Evolutionary conservation across 2,113 vertebrate species (phyloP), one percentile per base, ranked within the genome.

Genomic region (Glaucomys volans): DNA sequence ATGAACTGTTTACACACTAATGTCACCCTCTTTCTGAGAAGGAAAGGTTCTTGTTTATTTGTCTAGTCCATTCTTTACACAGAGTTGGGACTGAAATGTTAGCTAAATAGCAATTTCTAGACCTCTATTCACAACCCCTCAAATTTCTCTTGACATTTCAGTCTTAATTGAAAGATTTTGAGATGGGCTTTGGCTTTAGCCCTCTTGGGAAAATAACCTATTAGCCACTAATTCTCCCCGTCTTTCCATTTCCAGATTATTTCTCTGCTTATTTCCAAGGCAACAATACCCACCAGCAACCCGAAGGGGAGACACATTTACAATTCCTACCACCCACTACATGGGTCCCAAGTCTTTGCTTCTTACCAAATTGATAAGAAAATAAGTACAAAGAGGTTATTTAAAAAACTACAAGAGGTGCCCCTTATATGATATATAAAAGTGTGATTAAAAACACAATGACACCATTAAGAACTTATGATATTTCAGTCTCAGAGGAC

Each of bases 381-480:
- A 69, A 28, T 52, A 74, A 32, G 42, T 37, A 81, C 47, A 72
- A 87, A 86, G 16, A 79, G n/a, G 14, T 75, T 69, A 69, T 69
- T 85, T 22, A 28, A 62, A 62, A 62, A 79, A 67, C 40, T 52
- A 92, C 12, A 44, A 35, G 42, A 84, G 77, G 87, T 44, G 20
- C 26, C 24, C 40, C 64, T 94, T 54, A 24, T 71, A 77, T 37
- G 8, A 67, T 35, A 66, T 20, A 40, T 80, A 57, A 90, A 79
- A 88, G 76, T 67, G 42, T 86, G 32, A 30, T 20, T 20, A 66
- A 79, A 57, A 89, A 96, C 17, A 91, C 82, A 95, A 87, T 24
- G 74, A 87, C 81, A 74, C 26, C 57, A 24, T 52, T 37, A 93
- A 92, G 74, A 91, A 85, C 5, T n/a, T 85, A 28, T 30, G 37